Evolutionary conservation across 1,140 invertebrate species (phyloP).

Genomic region (Drosophila bocqueti): DNA sequence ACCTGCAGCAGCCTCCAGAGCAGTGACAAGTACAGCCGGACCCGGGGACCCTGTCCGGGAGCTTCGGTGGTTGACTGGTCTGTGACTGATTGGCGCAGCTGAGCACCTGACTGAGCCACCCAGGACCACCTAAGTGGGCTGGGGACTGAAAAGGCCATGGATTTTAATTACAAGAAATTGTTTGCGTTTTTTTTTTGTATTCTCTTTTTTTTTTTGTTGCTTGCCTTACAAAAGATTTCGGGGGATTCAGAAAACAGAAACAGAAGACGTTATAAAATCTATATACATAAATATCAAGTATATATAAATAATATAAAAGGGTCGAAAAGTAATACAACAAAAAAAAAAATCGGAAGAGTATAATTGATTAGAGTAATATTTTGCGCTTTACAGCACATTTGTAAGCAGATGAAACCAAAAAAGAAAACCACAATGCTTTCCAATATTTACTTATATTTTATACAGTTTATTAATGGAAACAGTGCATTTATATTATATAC

Average conservation of each 20-base stretch:
- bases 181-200: slow-evolving; percentile 64
- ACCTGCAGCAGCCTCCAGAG: slow-evolving; percentile 3
- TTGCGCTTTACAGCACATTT: background rate
- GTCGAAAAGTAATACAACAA: background rate
- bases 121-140: slow-evolving; percentile 29
- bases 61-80: slow-evolving; percentile 74
- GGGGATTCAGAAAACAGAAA: slow-evolving; percentile 35
- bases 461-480: background rate
- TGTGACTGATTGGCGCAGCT: slow-evolving; percentile 81
- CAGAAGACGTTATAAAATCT: slow-evolving; percentile 49
- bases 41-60: slow-evolving; percentile 25
- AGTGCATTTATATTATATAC: background rate
- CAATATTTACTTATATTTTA: background rate
- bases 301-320: background rate
- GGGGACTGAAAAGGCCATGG: slow-evolving; percentile 73
- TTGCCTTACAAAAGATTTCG: slow-evolving; percentile 39
- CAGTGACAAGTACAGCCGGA: slow-evolving; percentile 71
- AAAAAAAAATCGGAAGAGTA: background rate
- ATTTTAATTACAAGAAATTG: slow-evolving; percentile 83
- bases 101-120: slow-evolving; percentile 76
- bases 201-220: slow-evolving; percentile 26
- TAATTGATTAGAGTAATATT: background rate
- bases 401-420: background rate
- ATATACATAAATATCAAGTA: slow-evolving; percentile 3
- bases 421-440: background rate